Conservation (phyloP, 53 echinoderm and acorn worm genomes). For the Arbacia lixula region DNA sequence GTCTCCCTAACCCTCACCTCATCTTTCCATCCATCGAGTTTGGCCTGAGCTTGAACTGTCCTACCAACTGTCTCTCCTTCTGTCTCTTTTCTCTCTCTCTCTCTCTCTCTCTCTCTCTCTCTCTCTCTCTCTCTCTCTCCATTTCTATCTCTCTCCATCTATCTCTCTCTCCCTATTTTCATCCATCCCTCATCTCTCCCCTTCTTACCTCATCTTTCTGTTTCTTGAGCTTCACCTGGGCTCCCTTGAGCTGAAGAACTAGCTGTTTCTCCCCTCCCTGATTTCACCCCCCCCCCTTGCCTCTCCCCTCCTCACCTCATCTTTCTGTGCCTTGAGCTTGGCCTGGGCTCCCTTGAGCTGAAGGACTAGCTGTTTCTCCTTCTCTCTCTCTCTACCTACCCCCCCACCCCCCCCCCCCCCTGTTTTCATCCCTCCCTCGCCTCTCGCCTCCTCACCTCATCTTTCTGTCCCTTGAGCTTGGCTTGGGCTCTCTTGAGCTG, state of each 20-base stretch:
- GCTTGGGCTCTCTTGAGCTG: conserved; percentile 67
- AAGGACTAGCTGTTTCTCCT: no score
- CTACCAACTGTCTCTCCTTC: conserved; percentile 83
- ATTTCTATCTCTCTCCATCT: no score
- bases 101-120: no score
- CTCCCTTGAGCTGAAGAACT: conserved; percentile 61
- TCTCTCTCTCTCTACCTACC: no score
- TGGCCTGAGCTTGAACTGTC: conserved; percentile 76
- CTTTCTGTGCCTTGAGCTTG: no score
- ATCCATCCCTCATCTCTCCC: not conserved
- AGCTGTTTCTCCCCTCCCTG: conserved; percentile 82
- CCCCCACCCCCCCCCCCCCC: no score
- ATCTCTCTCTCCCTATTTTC: no score
- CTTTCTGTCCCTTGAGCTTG: conserved; percentile 79
- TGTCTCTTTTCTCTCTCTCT: no score
- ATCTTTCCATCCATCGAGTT: conserved; percentile 87
- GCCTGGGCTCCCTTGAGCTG: no score
- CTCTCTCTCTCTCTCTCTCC: no score
- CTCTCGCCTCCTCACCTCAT: no score
- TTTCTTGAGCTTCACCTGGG: conserved; percentile 73
- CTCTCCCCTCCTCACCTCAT: not conserved
- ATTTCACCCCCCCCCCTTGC: not conserved
- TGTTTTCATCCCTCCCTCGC: no score
- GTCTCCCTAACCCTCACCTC: conserved; percentile 64
- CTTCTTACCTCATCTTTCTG: conserved; percentile 25